Base-by-base conservation (phyloP, 2,888 invertebrate genomes). In the Platynereis dumerilii region DNA sequence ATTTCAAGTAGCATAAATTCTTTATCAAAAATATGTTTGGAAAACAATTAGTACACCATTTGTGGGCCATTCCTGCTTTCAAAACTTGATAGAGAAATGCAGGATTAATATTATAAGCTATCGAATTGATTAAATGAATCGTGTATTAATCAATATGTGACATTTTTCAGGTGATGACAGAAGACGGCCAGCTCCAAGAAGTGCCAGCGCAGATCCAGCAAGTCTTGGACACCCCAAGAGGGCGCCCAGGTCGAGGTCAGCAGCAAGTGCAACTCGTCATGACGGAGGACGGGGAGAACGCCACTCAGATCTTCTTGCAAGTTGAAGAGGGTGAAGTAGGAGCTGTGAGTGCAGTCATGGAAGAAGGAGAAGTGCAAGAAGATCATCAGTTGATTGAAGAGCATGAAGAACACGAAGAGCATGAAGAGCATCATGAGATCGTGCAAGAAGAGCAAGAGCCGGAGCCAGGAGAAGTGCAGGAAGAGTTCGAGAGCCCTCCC, bases 291-390 rank as follows among this genome's bases (percentile, higher is more conserved):
- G 60, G 65, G 1, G 53, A 65, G 53, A 60, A 65, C 29, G 61
- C 65, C 0, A 61, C 65, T 1, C 65, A 65, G 61, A 65, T 65
- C 58, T 58, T 65, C 52, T 57, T 65, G 26, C 65, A 65, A 24
- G 60, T 65, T 29, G 70, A 69, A 44, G 86, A 86, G 12, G 83
- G 81, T 34, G 72, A 68, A 27, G 84, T 82, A 34, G 83, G 83
- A 29, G 12, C 34, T 34, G 34, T 34, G 12, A 12, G 34, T 7
- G 34, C 34, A 5, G 12, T 34, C 34, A 34, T 34, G 20, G 85
- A 84, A 61, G 73, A 74, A 7, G 87, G 87, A 64, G 86, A 86
- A 44, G 27, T 3, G 17, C 45, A 15, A 3, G 45, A 59, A 27
- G 26, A 24, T 24, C 59, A 17, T 17, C 27, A 20, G 42, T 67